Base-by-base conservation (phyloP, 2,797 vertebrate species). In the Scolopax rusticola region DNA sequence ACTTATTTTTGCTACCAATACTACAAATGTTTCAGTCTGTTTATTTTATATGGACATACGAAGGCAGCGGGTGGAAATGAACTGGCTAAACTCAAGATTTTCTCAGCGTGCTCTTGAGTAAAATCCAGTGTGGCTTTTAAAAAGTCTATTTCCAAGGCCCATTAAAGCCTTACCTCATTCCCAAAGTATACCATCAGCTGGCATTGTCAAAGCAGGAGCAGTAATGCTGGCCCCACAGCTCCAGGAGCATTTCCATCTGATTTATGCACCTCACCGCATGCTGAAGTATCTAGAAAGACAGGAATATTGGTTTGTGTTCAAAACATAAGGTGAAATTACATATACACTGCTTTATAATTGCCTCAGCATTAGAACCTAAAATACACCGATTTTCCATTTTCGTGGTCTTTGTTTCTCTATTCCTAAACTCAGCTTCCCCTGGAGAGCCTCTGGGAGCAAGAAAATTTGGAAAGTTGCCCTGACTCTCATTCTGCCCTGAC, bases 381-480 rank as follows among this genome's bases (percentile, higher is more conserved):
- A 81, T 30, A 54, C 32, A 77, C 45, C 5, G 1, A 61, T 54
- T 38, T 57, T 70, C 60, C 64, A 85, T 71, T 87, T 89, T 64
- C 51, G 71, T 59, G n/a, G 47, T 59, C 75, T 95, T 92, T 95
- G 71, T 93, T 93, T 94, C 78, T 84, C 57, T 90, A 0, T n/a
- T 87, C 53, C 86, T 89, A 75, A 95, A 83, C 68, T 87, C 81
- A 83, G 83, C 80, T 87, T 95, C 60, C 91, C 92, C 89, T 59
- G 82, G 75, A 91, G 75, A 96, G 78, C 71, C 90, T 80, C 95
- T 93, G 88, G 80, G 88, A 96, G 94, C 86, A 94, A 89, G 71
- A 90, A 70, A 84, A 93, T 85, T 77, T 96, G 97, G 95, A 94
- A 96, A 84, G 93, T 84, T 94, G 93, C 95, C 96, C 91, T 95